Conservation (phyloP, 1,140 invertebrate species). For the Atta cephalotes region DNA sequence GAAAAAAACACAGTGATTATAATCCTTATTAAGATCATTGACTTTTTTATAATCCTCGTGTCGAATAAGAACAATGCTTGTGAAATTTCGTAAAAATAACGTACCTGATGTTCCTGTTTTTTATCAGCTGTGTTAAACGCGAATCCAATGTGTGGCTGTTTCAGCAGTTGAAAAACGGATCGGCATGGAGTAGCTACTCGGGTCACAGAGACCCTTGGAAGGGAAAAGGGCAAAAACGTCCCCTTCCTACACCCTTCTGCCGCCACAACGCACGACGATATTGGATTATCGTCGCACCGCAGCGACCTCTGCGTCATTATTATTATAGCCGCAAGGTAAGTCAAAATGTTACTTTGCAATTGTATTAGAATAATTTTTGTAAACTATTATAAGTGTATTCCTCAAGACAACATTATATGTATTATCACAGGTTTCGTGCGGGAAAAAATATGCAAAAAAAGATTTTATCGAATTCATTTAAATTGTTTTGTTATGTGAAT, state of each 20-base stretch:
- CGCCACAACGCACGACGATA: slow-evolving; percentile 67
- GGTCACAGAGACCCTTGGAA: slow-evolving; percentile 77
- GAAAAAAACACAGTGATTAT: slow-evolving; percentile 14
- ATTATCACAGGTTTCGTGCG: background rate
- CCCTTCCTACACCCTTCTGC: slow-evolving; percentile 69
- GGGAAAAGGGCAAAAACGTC: slow-evolving; percentile 80
- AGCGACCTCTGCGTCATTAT: slow-evolving; percentile 80
- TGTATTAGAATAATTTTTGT: background rate
- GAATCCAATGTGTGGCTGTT: slow-evolving; percentile 80
- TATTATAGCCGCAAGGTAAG: slow-evolving; percentile 85
- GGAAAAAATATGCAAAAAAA: background rate
- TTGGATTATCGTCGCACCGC: slow-evolving; percentile 65
- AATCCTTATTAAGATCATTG: background rate
- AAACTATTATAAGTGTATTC: background rate
- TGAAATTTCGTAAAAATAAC: slow-evolving; percentile 37
- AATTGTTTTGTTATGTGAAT: background rate
- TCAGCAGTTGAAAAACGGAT: slow-evolving; percentile 81
- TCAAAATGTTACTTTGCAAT: slow-evolving; percentile 37
- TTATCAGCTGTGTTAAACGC: slow-evolving; percentile 77
- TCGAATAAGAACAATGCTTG: slow-evolving; percentile 31
- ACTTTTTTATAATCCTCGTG: background rate
- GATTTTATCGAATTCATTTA: background rate
- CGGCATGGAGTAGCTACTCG: slow-evolving; percentile 84
- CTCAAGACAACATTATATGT: background rate
- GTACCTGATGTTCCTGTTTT: slow-evolving; percentile 68